These are phyloP conservation scores for Gallinago undulata DNA, from an alignment of 2,113 vertebrate genomes.

Conservation along the genomic window DNA sequence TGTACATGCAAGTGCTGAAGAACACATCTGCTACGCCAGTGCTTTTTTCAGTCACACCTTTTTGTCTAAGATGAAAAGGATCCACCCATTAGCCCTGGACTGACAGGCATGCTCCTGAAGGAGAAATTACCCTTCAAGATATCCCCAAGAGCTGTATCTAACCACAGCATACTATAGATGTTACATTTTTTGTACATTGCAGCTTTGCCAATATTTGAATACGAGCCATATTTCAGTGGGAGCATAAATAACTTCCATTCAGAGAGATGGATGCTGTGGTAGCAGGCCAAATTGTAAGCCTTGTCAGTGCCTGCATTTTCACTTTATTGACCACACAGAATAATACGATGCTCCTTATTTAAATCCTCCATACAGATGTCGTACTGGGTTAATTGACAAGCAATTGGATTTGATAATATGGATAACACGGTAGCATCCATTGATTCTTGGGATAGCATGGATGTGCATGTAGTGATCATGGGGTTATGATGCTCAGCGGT, in stretches of 20 bases:
- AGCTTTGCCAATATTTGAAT: slow-evolving; percentile 23
- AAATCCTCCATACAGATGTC: slow-evolving; percentile 68
- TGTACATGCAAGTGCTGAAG: not conserved
- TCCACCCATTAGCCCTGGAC: not conserved
- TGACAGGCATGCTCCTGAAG: not conserved
- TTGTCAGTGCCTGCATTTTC: slow-evolving; percentile 61
- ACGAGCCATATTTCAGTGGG: slow-evolving; percentile 24
- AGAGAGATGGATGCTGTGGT: slow-evolving; percentile 21
- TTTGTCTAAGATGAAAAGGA: not conserved
- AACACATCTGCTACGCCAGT: not conserved
- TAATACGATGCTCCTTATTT: slow-evolving; percentile 68
- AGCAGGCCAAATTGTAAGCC: slow-evolving; percentile 49
- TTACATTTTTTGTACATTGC: slow-evolving; percentile 13
- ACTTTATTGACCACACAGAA: slow-evolving; percentile 58
- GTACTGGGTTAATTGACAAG: slow-evolving; percentile 72
- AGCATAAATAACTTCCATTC: slow-evolving; percentile 12
- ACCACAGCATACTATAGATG: not conserved
- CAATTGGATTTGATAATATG: slow-evolving; percentile 66
- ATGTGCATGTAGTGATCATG: slow-evolving; percentile 17
- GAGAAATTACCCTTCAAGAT: slow-evolving; percentile 4
- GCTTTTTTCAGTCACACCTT: not conserved
- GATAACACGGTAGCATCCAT: slow-evolving; percentile 46
- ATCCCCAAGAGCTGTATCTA: not conserved
- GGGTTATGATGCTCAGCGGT: not conserved
- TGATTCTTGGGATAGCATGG: slow-evolving; percentile 41